phyloP scores from a whole-genome alignment of 1,140 invertebrate species.

The Triops cancriformis region DNA sequence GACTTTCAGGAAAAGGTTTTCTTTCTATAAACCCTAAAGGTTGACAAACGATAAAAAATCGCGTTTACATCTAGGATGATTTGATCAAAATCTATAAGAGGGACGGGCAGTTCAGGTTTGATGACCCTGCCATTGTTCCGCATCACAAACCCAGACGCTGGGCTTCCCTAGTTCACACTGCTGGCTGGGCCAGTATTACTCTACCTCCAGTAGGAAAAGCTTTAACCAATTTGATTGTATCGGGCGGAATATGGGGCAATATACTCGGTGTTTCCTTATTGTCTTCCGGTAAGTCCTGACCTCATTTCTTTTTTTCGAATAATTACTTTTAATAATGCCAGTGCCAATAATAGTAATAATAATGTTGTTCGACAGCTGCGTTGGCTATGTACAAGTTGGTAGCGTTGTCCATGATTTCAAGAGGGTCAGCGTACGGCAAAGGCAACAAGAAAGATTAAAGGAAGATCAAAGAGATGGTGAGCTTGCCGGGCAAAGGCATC shows the following conservation, averaged over 20 bases:
- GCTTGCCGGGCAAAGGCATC: not conserved
- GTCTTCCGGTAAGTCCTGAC: not conserved
- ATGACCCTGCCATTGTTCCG: constrained; percentile 9
- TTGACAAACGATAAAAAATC: not conserved
- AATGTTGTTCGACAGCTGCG: constrained; percentile 15
- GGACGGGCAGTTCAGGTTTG: constrained; percentile 16
- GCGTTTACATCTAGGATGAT: constrained; percentile 23
- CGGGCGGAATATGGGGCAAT: constrained; percentile 14
- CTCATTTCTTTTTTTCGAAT: not conserved
- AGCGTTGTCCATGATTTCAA: constrained; percentile 20
- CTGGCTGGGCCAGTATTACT: constrained; percentile 19
- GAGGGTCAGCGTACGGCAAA: constrained; percentile 21
- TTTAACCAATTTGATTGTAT: not conserved
- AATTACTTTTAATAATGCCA: no score
- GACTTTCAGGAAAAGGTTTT: constrained; percentile 68
- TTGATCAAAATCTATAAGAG: constrained; percentile 19
- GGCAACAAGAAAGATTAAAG: not conserved
- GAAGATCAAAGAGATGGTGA: not conserved
- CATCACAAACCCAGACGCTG: constrained; percentile 20
- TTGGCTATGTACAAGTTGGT: constrained; percentile 27
- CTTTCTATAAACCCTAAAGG: not conserved
- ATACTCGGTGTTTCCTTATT: not conserved
- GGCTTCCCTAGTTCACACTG: constrained; percentile 18
- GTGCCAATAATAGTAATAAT: not conserved
- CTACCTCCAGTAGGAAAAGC: constrained; percentile 23